Conservation (phyloP, 1,140 invertebrate genomes). For the Ylistrum balloti region DNA sequence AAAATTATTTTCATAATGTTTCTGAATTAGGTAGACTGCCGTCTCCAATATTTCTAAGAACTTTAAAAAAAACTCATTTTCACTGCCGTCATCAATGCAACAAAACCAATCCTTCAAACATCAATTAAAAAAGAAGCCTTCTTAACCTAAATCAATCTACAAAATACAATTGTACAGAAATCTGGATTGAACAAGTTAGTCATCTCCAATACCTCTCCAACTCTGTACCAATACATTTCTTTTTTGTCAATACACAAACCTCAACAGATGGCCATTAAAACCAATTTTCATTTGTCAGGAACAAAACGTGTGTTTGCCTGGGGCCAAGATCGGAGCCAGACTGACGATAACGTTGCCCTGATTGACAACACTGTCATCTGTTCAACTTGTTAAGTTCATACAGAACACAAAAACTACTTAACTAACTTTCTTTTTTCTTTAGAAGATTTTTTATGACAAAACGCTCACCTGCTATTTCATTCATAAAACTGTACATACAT, state of each 20-base stretch:
- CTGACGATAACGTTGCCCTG: neutral
- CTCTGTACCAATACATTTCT: neutral
- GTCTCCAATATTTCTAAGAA: conserved; percentile 15
- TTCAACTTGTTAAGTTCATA: conserved; percentile 40
- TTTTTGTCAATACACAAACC: conserved; percentile 33
- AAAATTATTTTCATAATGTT: too few species aligned
- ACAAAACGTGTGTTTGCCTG: conserved; percentile 7
- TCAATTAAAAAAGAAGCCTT: neutral
- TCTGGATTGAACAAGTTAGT: neutral
- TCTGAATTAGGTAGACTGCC: neutral
- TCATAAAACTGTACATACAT: neutral
- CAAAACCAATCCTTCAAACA: neutral
- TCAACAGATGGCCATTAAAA: conserved; percentile 27
- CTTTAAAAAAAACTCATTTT: neutral
- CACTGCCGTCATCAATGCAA: neutral
- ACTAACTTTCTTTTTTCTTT: neutral
- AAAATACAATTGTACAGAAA: neutral
- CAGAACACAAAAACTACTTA: neutral
- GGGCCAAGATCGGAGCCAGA: neutral
- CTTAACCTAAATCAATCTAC: neutral
- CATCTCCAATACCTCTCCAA: neutral
- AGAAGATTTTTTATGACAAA: neutral
- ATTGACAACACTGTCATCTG: conserved; percentile 38
- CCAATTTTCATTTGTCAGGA: conserved; percentile 39
- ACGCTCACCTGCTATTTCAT: conserved; percentile 36